Evolutionary conservation across 2,888 invertebrate genomes (phyloP).

Genomic region (Brachynemurus nebulosus): DNA sequence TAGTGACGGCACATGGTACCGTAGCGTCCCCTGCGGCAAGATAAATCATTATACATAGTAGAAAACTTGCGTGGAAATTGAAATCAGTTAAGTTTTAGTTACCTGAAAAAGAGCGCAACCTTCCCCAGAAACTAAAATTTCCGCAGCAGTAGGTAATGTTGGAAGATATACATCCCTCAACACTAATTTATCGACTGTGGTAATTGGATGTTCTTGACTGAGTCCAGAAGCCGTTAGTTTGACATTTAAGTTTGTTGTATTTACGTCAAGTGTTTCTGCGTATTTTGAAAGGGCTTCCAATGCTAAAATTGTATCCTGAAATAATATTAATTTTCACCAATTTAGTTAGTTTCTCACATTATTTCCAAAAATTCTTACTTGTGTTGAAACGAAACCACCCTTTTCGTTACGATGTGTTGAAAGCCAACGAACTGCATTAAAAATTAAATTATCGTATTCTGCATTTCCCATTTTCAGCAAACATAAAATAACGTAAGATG

Average conservation of each 20-base stretch:
- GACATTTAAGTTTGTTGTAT: slow-evolving; percentile 31
- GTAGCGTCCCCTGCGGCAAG: slow-evolving; percentile 31
- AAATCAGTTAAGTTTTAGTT: slow-evolving; percentile 13
- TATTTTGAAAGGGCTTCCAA: slow-evolving; percentile 44
- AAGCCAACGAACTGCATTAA: slow-evolving; percentile 58
- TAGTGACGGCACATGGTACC: slow-evolving; percentile 36
- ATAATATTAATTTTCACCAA: too few species aligned
- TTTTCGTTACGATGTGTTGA: slow-evolving; percentile 47
- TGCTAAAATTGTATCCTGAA: slow-evolving; percentile 47
- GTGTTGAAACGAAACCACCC: slow-evolving; percentile 65
- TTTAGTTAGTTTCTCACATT: neutral
- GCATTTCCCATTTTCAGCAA: slow-evolving; percentile 36
- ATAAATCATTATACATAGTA: neutral
- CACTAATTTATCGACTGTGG: slow-evolving; percentile 35
- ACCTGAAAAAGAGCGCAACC: slow-evolving; percentile 44
- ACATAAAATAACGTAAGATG: slow-evolving; percentile 49
- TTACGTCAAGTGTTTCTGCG: slow-evolving; percentile 31
- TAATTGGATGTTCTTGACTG: slow-evolving; percentile 31
- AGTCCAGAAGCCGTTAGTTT: slow-evolving; percentile 31
- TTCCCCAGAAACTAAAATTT: slow-evolving; percentile 34
- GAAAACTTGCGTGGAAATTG: neutral
- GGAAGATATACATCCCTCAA: slow-evolving; percentile 32
- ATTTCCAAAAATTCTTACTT: slow-evolving; percentile 31
- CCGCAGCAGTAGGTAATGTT: slow-evolving; percentile 31
- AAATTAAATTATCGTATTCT: slow-evolving; percentile 37